These are phyloP conservation scores for Anabacerthia variegaticeps DNA, from an alignment of 2,797 vertebrate genomes.

Conservation along the genomic window DNA sequence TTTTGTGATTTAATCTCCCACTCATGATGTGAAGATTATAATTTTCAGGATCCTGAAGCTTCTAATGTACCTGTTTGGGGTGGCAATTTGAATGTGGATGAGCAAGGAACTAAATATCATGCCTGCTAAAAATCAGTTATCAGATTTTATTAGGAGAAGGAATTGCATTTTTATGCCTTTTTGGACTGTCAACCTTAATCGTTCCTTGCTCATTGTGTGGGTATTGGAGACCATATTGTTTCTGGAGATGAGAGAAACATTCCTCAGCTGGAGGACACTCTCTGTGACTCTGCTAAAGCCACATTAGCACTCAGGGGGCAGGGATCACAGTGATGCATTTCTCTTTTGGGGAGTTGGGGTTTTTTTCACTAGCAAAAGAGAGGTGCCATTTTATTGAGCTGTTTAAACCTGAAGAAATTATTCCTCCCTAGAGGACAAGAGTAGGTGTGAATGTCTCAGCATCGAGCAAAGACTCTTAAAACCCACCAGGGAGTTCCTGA, in stretches of 20 bases:
- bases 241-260: neutral
- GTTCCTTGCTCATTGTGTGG: neutral
- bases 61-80: neutral
- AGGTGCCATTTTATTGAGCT: neutral
- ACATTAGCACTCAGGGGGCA: neutral
- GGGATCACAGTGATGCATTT: neutral
- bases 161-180: neutral
- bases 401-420: neutral
- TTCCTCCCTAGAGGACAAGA: neutral
- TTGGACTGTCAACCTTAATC: neutral
- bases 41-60: neutral
- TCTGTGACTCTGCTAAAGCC: neutral
- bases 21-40: neutral
- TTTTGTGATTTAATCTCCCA: neutral
- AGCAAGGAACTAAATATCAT: neutral
- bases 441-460: neutral
- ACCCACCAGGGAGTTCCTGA: neutral
- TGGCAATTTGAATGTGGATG: neutral
- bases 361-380: neutral
- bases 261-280: neutral
- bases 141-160: neutral
- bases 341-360: rapidly evolving
- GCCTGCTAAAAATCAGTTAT: neutral
- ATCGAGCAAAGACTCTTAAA: neutral
- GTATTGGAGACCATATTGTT: neutral